Conservation (phyloP, 2,113 vertebrate species). For the Pungitius pungitius region DNA sequence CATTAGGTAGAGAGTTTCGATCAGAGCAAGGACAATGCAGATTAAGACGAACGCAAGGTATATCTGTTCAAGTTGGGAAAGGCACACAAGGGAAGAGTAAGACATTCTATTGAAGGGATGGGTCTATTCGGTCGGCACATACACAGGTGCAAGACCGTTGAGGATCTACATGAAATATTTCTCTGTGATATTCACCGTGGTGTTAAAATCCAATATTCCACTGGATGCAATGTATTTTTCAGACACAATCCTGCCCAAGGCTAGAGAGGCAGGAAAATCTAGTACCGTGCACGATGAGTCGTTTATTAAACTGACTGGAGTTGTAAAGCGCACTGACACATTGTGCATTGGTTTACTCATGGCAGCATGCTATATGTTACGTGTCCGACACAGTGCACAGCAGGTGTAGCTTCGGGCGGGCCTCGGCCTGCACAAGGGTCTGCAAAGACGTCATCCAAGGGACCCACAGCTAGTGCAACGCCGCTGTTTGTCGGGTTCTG, state of each 20-base stretch:
- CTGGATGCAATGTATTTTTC: conserved; percentile 14
- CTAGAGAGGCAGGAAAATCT: conserved; percentile 9
- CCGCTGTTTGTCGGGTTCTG: conserved; percentile 62
- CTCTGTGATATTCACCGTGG: conserved; percentile 22
- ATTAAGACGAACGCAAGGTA: conserved; percentile 7
- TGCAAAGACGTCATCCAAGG: conserved; percentile 24
- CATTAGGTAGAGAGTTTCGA: conserved; percentile 7
- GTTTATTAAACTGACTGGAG: conserved; percentile 44
- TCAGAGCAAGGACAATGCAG: not conserved
- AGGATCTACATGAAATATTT: conserved; percentile 43
- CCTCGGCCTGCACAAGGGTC: conserved; percentile 24
- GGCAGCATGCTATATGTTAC: conserved; percentile 46
- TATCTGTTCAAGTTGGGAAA: conserved; percentile 53
- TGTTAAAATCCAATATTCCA: conserved; percentile 32
- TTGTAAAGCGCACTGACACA: conserved; percentile 36
- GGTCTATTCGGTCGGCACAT: conserved; percentile 18
- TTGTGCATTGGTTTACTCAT: conserved; percentile 32
- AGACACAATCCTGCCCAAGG: conserved; percentile 16
- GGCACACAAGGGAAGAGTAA: conserved; percentile 62
- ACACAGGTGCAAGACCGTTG: conserved; percentile 28
- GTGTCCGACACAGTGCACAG: conserved; percentile 29
- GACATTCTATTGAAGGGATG: conserved; percentile 59
- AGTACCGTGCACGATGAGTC: not conserved
- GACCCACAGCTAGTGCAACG: conserved; percentile 65
- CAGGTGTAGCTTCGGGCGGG: conserved; percentile 22